Evolutionary conservation across 2,797 vertebrate genomes (phyloP).

Genomic region (Artibeus lituratus): DNA sequence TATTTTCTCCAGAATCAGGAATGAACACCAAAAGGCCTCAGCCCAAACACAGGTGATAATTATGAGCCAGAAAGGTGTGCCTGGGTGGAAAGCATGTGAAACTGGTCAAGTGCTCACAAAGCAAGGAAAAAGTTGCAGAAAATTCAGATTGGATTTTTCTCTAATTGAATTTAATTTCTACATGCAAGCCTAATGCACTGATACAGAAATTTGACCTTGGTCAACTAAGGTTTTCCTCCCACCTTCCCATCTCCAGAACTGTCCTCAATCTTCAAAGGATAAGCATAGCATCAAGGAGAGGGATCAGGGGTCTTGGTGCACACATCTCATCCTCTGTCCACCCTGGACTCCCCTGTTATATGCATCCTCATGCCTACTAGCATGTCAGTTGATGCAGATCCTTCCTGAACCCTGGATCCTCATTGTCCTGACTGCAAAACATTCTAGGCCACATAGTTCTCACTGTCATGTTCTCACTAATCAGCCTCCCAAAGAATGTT

Average conservation of each 20-base stretch:
- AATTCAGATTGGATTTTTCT: neutral
- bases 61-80: neutral
- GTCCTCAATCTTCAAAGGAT: neutral
- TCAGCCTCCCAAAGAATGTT: neutral
- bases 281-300: neutral
- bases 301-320: accelerated
- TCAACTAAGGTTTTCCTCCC: neutral
- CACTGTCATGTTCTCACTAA: neutral
- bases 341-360: neutral
- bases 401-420: neutral
- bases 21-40: neutral
- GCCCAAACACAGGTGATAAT: neutral
- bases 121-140: neutral
- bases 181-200: neutral
- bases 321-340: neutral
- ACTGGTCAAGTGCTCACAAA: neutral
- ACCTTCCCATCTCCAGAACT: neutral
- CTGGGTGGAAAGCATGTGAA: neutral
- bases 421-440: neutral
- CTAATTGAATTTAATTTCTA: neutral
- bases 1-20: neutral
- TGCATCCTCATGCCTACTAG: no score
- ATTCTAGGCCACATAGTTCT: neutral
- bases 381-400: neutral
- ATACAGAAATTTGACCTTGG: neutral